Percentiles rank a stretch among this genome's conserved stretches.
phyloP scores from a whole-genome alignment of 1,140 invertebrate species.

The Apis mellifera region DNA sequence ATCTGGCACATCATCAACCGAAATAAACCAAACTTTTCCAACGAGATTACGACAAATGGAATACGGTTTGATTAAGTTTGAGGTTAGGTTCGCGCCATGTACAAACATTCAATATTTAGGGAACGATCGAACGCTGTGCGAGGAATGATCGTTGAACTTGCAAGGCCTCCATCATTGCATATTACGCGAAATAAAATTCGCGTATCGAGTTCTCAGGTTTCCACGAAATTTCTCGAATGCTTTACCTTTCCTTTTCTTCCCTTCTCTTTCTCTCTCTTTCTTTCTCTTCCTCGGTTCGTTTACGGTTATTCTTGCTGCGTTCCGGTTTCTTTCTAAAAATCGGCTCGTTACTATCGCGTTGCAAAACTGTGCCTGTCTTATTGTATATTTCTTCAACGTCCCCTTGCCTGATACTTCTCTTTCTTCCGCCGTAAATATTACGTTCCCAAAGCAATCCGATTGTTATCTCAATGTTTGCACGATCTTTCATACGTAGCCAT shows the following conservation, averaged over 20 bases:
- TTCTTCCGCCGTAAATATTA: conserved; percentile 1
- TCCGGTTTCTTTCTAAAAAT: conserved; percentile 8
- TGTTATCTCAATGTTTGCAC: conserved; percentile 2
- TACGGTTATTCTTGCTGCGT: conserved; percentile 5
- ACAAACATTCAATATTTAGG: background rate
- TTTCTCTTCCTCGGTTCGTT: background rate
- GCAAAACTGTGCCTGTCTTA: background rate
- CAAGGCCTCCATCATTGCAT: no score
- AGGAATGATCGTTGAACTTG: background rate
- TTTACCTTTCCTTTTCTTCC: background rate
- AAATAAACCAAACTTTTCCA: background rate
- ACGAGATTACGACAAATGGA: background rate
- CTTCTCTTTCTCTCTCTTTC: no score
- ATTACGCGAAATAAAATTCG: background rate
- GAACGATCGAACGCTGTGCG: background rate
- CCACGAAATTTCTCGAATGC: background rate
- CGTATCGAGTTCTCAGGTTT: conserved; percentile 9
- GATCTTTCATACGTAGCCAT: background rate
- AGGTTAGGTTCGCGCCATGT: no score
- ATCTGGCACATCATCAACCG: background rate
- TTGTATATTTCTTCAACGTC: conserved; percentile 18
- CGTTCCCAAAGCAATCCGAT: background rate
- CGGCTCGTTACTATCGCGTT: background rate
- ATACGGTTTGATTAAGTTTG: background rate
- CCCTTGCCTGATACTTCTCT: background rate